A percentile compares a stretch with the other conserved stretches of the same genome.
phyloP scores from a whole-genome alignment of 2,888 invertebrate species.

The Gastracanthus pulcherrimus region DNA sequence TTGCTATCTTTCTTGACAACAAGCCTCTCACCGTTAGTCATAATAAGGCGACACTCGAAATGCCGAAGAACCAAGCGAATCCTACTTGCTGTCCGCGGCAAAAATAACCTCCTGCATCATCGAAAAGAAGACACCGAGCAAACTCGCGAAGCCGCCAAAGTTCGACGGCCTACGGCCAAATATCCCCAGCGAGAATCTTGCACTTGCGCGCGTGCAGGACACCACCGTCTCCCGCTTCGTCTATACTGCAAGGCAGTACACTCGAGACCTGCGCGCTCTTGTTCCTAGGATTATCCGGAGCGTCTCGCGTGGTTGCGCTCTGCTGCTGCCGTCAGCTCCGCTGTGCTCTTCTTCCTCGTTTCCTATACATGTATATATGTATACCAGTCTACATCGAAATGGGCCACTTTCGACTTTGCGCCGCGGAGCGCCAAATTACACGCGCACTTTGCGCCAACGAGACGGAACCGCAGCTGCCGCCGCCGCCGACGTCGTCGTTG shows the following conservation, averaged over 20 bases:
- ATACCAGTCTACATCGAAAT: not conserved
- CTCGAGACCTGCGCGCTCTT: not conserved
- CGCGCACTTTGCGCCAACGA: constrained; percentile 13
- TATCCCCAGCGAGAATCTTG: not conserved
- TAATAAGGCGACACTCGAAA: no score
- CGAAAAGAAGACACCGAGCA: no score
- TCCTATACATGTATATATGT: not conserved
- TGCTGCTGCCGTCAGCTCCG: not conserved
- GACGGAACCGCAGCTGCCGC: not conserved
- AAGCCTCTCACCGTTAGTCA: not conserved
- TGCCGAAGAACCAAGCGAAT: not conserved
- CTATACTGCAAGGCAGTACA: not conserved
- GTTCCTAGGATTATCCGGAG: constrained; percentile 4
- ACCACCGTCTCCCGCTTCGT: not conserved
- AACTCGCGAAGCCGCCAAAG: not conserved
- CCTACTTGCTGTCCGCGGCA: not conserved
- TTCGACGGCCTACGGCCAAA: not conserved
- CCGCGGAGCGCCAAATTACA: constrained; percentile 10
- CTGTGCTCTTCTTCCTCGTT: not conserved
- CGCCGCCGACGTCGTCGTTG: not conserved
- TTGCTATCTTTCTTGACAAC: not conserved
- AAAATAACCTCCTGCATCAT: no score
- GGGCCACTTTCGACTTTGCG: constrained; percentile 41
- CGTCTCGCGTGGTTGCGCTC: constrained; percentile 21
- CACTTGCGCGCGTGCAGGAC: not conserved